Evolutionary conservation across 2,888 invertebrate species (phyloP), one percentile per base, ranked within the genome.

Genomic region (Drosophila borealis): DNA sequence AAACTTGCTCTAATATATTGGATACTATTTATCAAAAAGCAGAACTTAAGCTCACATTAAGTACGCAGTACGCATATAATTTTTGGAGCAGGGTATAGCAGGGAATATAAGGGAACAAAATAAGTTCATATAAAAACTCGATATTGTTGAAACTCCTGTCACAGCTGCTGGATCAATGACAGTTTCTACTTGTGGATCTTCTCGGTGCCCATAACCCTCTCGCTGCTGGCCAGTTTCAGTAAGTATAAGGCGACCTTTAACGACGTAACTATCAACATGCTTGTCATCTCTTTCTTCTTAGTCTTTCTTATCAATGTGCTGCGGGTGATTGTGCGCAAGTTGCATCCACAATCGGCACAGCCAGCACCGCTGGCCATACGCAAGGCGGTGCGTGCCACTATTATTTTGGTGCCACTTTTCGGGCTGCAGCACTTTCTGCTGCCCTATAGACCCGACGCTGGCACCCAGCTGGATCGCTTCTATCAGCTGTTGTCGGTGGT

Each of bases 351-450:
- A 39, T 94, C 94, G 5, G 93, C 94, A 9, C 94, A 94, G 71
- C 94, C 94, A 0, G 94, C 94, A 0, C 94, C 94, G 0, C 80
- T 93, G 39, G 94, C 94, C 19, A 94, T 95, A 49, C 92, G 93
- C 45, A 95, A 96, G 85, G 96, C 96, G 0, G 94, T 94, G 0
- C 92, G 96, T 57, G 96, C 96, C 0, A 95, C 95, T 0, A 93
- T 96, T 8, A 95, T 96, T 74, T 92, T 96, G 89, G 95, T 96
- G n/a, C 96, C 96, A 0, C 92, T 96, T 0, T 95, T 96, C 63
- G 96, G 96, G 0, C 92, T 96, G 2, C 96, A 96, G 84, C 96
- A 95, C 89, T 92, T 96, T 33, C 91, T 96, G 56, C 93, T 96
- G 13, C 96, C 96, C 0, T 94, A 96, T 76, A 93, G 94, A 11